Evolutionary conservation across 2,113 vertebrate genomes (phyloP).

Genomic region (Clupea harengus): DNA sequence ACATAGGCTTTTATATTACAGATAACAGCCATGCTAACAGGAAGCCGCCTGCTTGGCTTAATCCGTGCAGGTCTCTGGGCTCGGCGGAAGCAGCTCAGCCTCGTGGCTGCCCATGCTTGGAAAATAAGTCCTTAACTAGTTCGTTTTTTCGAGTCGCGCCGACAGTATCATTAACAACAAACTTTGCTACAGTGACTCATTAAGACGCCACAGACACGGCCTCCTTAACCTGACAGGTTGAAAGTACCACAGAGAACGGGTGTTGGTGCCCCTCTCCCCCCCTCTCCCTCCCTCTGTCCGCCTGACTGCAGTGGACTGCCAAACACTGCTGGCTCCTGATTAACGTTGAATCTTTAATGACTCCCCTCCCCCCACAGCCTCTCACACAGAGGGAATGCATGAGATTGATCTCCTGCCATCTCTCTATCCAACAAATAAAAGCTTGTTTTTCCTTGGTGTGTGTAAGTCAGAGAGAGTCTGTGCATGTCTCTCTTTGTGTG

Average conservation of each 20-base stretch:
- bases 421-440: constrained; percentile 61
- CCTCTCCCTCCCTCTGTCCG: neutral
- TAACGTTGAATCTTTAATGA: constrained; percentile 60
- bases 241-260: constrained; percentile 23
- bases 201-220: constrained; percentile 19
- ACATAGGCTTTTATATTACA: constrained; percentile 27
- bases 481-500: neutral
- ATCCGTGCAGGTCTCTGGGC: constrained; percentile 32
- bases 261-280: constrained; percentile 11
- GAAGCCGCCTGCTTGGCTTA: constrained; percentile 41
- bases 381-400: constrained; percentile 41
- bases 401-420: constrained; percentile 67
- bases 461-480: neutral
- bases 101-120: neutral
- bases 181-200: constrained; percentile 1
- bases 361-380: constrained; percentile 31
- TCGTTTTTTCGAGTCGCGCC: neutral
- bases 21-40: constrained; percentile 39
- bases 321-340: constrained; percentile 53
- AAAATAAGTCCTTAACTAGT: neutral
- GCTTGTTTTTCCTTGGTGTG: constrained; percentile 23
- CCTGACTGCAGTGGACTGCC: constrained; percentile 35
- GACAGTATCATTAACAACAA: constrained; percentile 28
- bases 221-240: constrained; percentile 11
- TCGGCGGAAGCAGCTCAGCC: neutral